These are phyloP conservation scores for Astreopora myriophthalma DNA, from an alignment of 64 coral and sea anemone species.

Conservation along the genomic window DNA sequence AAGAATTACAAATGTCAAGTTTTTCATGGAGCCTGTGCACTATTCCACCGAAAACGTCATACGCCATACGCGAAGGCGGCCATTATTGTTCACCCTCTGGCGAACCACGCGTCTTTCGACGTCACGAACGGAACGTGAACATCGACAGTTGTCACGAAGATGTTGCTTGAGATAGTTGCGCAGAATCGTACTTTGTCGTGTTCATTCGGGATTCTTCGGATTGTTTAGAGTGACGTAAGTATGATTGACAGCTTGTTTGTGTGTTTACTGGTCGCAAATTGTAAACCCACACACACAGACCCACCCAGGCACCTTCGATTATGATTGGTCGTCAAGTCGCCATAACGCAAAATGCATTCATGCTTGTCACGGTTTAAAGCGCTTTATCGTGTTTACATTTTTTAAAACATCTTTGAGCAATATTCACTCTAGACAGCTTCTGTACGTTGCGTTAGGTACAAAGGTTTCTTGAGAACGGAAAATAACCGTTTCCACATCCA, in stretches of 20 bases:
- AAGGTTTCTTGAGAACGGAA: not conserved
- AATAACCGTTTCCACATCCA: not conserved
- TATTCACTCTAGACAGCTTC: not conserved
- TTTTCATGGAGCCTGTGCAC: slow-evolving; percentile 86
- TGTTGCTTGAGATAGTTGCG: slow-evolving; percentile 2
- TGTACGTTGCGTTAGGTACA: not conserved
- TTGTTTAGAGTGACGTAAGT: slow-evolving; percentile 78
- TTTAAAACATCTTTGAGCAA: not conserved
- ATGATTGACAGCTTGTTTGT: slow-evolving; percentile 93
- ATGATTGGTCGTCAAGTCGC: slow-evolving; percentile 23
- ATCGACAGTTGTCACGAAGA: slow-evolving; percentile 23
- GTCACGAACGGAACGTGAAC: slow-evolving; percentile 50
- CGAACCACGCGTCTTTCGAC: slow-evolving; percentile 89
- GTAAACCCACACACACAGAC: slow-evolving; percentile 54
- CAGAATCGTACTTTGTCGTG: slow-evolving; percentile 77
- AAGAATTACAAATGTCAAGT: slow-evolving; percentile 82
- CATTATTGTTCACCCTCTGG: slow-evolving; percentile 93
- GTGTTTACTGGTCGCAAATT: slow-evolving; percentile 36
- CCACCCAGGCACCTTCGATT: slow-evolving; percentile 18
- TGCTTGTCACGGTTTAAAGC: slow-evolving; percentile 6
- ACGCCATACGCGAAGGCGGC: slow-evolving; percentile 78
- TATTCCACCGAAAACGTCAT: slow-evolving; percentile 97
- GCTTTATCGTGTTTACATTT: not conserved
- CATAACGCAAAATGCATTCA: slow-evolving; percentile 34
- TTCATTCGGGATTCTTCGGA: slow-evolving; percentile 54